Conservation (phyloP, 2,888 invertebrate species). For the Apamea monoglypha region DNA sequence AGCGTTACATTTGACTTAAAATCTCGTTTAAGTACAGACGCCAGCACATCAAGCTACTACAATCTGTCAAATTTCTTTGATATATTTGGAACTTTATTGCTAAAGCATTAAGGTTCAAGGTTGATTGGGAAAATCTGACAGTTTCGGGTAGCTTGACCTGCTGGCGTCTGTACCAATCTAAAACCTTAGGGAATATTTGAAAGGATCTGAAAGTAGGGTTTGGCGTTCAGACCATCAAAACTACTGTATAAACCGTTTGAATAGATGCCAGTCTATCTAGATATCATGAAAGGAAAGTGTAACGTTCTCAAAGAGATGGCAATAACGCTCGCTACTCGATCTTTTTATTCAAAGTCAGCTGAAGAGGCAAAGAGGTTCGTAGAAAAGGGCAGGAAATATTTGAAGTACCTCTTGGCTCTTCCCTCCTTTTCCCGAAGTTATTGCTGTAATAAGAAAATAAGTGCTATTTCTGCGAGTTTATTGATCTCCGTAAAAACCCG, state of each 20-base stretch:
- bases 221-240: slow-evolving; percentile 13
- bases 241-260: slow-evolving; percentile 19
- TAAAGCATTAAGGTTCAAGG: too few species aligned
- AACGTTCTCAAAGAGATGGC: slow-evolving; percentile 23
- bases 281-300: slow-evolving; percentile 37
- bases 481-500: slow-evolving; percentile 54
- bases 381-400: slow-evolving; percentile 14
- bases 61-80: too few species aligned
- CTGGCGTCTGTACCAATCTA: too few species aligned
- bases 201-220: slow-evolving; percentile 20
- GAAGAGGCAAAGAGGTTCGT: not conserved
- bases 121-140: too few species aligned
- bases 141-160: too few species aligned
- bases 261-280: slow-evolving; percentile 26
- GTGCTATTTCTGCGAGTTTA: slow-evolving; percentile 32
- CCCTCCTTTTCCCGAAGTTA: slow-evolving; percentile 6
- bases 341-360: slow-evolving; percentile 29
- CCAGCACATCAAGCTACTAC: too few species aligned
- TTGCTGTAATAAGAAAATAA: slow-evolving; percentile 40
- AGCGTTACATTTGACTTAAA: not conserved
- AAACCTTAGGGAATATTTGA: slow-evolving; percentile 8
- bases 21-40: too few species aligned
- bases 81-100: too few species aligned
- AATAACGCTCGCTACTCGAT: slow-evolving; percentile 37
- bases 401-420: slow-evolving; percentile 6